Base-by-base conservation (phyloP, 2,888 invertebrate species). In the Cheilosia vulpina region DNA sequence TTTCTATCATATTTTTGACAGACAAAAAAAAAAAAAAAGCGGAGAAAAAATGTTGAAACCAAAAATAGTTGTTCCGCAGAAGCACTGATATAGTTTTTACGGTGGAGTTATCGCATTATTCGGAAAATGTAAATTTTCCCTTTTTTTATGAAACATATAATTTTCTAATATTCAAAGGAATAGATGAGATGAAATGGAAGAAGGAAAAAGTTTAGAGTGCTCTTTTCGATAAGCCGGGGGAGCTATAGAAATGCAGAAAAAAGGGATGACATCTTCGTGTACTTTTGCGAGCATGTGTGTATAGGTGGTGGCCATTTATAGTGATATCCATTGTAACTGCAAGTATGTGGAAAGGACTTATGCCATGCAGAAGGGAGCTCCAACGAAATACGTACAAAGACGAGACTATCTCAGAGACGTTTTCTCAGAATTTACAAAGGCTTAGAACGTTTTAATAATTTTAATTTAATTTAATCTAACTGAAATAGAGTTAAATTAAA, bases 111-210 rank as follows among this genome's bases (percentile, higher is more conserved):
- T 76, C 80, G 60, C 71, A 85, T 85, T 85, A 85, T 81, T 81
- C 72, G 52, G 47, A 63, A 85, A 80, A 85, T 85, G 81, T 58
- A 85, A 85, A 85, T 85, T 80, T 80, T 65, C 7, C 4, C 2
- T 43, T 38, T 60, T 53, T 50, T 57, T 45, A 38, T 24, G 57
- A 81, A 85, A 72, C 76, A 77, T 76, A 85, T 85, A 85, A 85
- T 85, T 85, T 72, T 76, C 76, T 85, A 81, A 85, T 81, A 85
- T 81, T 85, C 85, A 81, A 68, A 72, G 47, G 81, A 76, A 68
- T 72, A 47, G 19, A 47, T n/a, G 17, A 75, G 19, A 53, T n/a
- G 17, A 68, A 55, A 65, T n/a, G 34, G 47, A 1, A 17, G 15
- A 11, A 58, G 57, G 58, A 63, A 41, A 24, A 31, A n/a, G 15